These are phyloP conservation scores for Bradysia coprophila DNA, from an alignment of 1,140 invertebrate genomes.

Conservation along the genomic window DNA sequence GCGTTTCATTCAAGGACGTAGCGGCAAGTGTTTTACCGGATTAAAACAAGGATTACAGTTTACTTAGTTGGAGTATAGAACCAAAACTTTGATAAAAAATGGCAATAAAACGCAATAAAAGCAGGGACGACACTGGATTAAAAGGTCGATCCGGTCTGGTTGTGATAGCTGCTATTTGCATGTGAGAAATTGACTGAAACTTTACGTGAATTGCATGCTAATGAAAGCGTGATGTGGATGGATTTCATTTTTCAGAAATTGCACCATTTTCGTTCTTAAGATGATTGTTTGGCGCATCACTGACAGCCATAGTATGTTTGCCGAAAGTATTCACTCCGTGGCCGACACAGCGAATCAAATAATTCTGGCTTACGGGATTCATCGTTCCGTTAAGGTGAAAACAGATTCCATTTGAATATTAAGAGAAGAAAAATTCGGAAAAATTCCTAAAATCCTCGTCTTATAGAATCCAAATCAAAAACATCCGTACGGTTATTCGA, in stretches of 20 bases:
- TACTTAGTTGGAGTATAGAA: too few species aligned
- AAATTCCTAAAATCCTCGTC: constrained; percentile 18
- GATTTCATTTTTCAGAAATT: too few species aligned
- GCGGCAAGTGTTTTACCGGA: too few species aligned
- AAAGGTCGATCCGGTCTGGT: constrained; percentile 51
- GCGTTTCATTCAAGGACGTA: too few species aligned
- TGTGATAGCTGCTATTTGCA: constrained; percentile 51
- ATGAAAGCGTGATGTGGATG: too few species aligned
- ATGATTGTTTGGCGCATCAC: constrained; percentile 59
- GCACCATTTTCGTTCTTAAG: constrained; percentile 57
- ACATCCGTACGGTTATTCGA: constrained; percentile 67
- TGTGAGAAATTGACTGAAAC: constrained; percentile 30
- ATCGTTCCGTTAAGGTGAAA: constrained; percentile 55
- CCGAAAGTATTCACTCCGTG: constrained; percentile 71
- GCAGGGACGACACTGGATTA: constrained; percentile 30
- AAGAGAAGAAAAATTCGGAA: constrained; percentile 1
- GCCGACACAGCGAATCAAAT: constrained; percentile 77
- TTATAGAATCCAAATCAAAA: constrained; percentile 44
- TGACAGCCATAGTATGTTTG: constrained; percentile 78
- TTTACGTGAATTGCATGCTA: too few species aligned
- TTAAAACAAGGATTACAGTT: too few species aligned
- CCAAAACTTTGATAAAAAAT: too few species aligned
- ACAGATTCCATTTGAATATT: not conserved
- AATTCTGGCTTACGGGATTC: constrained; percentile 61
- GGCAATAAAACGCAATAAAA: too few species aligned